Evolutionary conservation across 2,797 vertebrate genomes (phyloP), one percentile per base, ranked within the genome.

Genomic region (Syngnathus rostellatus): DNA sequence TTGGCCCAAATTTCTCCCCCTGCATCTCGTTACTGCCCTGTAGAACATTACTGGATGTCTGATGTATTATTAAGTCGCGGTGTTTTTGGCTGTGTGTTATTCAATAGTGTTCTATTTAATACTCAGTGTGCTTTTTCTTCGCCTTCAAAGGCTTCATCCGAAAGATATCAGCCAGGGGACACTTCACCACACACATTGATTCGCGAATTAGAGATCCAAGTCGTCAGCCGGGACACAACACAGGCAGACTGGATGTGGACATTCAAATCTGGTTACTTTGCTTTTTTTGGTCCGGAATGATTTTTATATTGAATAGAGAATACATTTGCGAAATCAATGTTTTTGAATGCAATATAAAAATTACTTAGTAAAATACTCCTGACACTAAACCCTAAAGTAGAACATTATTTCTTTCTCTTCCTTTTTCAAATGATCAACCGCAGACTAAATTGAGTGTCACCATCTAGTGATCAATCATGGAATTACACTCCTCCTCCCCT

Each of bases 1-100:
- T 70, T 64, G 55, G 73, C 68, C 73, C 25, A 74, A 58, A 74
- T 81, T 66, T 71, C 48, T 65, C 60, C 60, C 40, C 11, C 40
- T 17, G 41, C 60, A 62, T 45, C 11, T 21, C 9, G 6, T 45
- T 45, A 45, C 25, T n/a, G 40, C 21, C 45, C 12, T 7, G 60
- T 31, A 16, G 21, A 43, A 62, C 41, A 62, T 25, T 45, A 45
- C 60, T 2, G n/a, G 39, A 23, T 62, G 21, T 62, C 11, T 62
- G 60, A 23, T 45, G 41, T 45, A 62, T 62, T 21, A 25, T 62
- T 45, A 45, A 45, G 37, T 25, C 23, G 40, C 3, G 60, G 1
- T 14, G 21, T 45, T 16, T 50, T 63, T 63, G 31, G 23, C 45
- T 63, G 9, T n/a, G 62, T 11, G 16, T 48, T 50, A 31, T 63